Base-by-base conservation (phyloP, 2,888 invertebrate species). In the Cerceris ruficornis region DNA sequence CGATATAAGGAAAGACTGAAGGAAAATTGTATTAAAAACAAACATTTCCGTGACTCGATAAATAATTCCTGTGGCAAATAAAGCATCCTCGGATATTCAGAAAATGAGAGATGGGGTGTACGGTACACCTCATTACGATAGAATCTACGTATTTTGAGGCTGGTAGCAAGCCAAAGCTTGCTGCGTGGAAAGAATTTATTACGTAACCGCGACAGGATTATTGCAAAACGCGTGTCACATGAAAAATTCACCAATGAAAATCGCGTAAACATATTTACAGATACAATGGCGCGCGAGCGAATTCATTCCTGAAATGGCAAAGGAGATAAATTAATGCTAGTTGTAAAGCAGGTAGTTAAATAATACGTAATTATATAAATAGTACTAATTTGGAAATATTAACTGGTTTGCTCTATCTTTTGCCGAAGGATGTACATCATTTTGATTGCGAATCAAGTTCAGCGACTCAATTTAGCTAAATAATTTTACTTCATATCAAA, bases 141-240 rank as follows among this genome's bases (percentile, higher is more conserved):
- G 81, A 83, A 87, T 83, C 82, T 72, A 85, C 81, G 84, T 86
- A 88, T 87, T 88, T 84, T 70, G 80, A 83, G 69, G 78, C 82
- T 86, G 86, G 82, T 87, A 64, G 57, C 74, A 77, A 82, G 88
- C 89, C 89, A 89, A 89, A 86, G 42, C 72, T 65, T 62, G 69
- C 64, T 77, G 59, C 75, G 80, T 80, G 71, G 77, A 87, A 67
- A 80, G 80, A 84, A 84, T 84, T 80, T 81, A 84, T 89, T 88
- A 83, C 82, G 78, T 77, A 88, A 88, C 60, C 8, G 39, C 13
- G 43, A 58, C 76, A 64, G 39, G 41, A 76, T 81, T 73, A 81
- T 87, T 86, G 85, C 81, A 79, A 86, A 81, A 86, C 62, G 13
- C 28, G 57, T 65, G 58, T 75, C 80, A 76, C 69, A 64, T 67